phyloP scores from a whole-genome alignment of 1,140 invertebrate genomes.

The Drosophila nasuta region DNA sequence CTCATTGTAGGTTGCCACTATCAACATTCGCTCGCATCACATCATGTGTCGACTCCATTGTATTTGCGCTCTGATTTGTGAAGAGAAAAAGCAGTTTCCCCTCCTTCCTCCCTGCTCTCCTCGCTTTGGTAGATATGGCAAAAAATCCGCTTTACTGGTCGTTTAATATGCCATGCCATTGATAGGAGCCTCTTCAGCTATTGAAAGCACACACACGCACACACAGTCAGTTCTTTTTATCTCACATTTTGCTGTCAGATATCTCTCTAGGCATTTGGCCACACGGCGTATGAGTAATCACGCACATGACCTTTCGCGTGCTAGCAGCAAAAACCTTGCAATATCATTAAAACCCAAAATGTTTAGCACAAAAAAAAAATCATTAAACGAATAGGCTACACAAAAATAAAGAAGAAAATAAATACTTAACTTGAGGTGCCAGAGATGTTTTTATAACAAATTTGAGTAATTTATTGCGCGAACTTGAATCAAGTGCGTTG shows the following conservation, averaged over 20 bases:
- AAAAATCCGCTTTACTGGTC: slow-evolving; percentile 72
- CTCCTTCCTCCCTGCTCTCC: neutral
- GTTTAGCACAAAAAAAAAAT: slow-evolving; percentile 43
- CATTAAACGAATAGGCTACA: slow-evolving; percentile 19
- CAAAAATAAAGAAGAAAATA: slow-evolving; percentile 45
- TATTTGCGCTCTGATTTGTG: slow-evolving; percentile 80
- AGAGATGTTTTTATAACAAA: slow-evolving; percentile 57
- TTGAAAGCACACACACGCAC: slow-evolving; percentile 12
- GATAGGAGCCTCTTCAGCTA: slow-evolving; percentile 57
- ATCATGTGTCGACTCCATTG: slow-evolving; percentile 69
- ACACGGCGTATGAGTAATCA: slow-evolving; percentile 75
- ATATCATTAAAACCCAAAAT: slow-evolving; percentile 38
- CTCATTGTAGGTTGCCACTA: slow-evolving; percentile 44
- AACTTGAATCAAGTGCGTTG: slow-evolving; percentile 15
- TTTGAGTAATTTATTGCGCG: slow-evolving; percentile 61
- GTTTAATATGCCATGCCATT: slow-evolving; percentile 73
- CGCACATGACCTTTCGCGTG: slow-evolving; percentile 71
- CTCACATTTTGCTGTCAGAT: slow-evolving; percentile 18
- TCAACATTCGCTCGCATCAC: slow-evolving; percentile 54
- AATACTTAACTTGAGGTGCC: slow-evolving; percentile 38
- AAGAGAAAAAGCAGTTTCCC: slow-evolving; percentile 57
- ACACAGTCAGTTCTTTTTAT: slow-evolving; percentile 25
- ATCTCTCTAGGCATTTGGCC: slow-evolving; percentile 5
- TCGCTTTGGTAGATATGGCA: slow-evolving; percentile 44
- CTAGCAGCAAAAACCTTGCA: slow-evolving; percentile 42